Evolutionary conservation across 2,113 vertebrate genomes (phyloP).

Genomic region (Lipophrys pholis): DNA sequence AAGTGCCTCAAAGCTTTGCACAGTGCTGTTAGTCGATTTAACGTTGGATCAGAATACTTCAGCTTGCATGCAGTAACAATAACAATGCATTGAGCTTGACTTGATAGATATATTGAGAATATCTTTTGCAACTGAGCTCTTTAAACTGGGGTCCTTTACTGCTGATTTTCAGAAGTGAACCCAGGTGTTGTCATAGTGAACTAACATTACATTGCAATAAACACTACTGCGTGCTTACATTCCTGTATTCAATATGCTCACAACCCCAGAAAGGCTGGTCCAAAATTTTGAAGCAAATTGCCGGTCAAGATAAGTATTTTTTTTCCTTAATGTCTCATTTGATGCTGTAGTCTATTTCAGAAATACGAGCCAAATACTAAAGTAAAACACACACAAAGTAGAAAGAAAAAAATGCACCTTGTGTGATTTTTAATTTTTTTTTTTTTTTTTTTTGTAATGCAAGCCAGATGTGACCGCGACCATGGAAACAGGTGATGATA

Average conservation of each 20-base stretch:
- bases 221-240: conserved; percentile 56
- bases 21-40: neutral
- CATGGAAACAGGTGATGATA: conserved; percentile 95
- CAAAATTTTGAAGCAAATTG: conserved; percentile 73
- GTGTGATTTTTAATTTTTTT: conserved; percentile 79
- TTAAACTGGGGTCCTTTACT: no score
- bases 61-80: neutral
- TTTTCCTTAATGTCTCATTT: conserved; percentile 70
- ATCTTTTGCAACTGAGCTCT: conserved; percentile 10
- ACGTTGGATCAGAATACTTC: neutral
- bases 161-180: conserved; percentile 27
- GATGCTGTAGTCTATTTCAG: conserved; percentile 85
- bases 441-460: conserved; percentile 79
- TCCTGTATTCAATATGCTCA: conserved; percentile 59
- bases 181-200: conserved; percentile 55
- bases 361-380: conserved; percentile 83
- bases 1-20: neutral
- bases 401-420: conserved; percentile 88
- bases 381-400: conserved; percentile 73
- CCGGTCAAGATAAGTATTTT: conserved; percentile 66
- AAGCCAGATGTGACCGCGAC: conserved; percentile 90
- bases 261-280: conserved; percentile 65
- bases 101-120: conserved; percentile 7
- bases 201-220: conserved; percentile 65
- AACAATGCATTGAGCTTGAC: conserved; percentile 6